Conservation (phyloP, 1,140 invertebrate genomes). For the Hirudo medicinalis region DNA sequence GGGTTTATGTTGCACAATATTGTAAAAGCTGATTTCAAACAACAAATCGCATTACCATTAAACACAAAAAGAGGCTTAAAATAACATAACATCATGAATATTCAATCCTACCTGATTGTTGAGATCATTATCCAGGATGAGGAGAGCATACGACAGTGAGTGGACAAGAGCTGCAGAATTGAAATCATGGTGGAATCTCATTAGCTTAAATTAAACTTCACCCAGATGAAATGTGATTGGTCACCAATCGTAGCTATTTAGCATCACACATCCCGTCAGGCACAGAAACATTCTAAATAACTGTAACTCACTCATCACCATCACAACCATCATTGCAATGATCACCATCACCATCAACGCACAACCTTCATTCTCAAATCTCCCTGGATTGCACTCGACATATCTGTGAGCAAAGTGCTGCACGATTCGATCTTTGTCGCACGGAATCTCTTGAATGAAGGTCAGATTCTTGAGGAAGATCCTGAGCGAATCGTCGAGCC, state of each 20-base stretch:
- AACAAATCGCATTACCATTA: too few relatives aligned
- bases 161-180: slow-evolving; percentile 74
- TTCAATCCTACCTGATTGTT: slow-evolving; percentile 54
- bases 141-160: slow-evolving; percentile 93
- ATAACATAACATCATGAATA: not conserved
- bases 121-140: slow-evolving; percentile 94
- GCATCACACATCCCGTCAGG: too few relatives aligned
- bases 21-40: too few relatives aligned
- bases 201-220: not conserved
- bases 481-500: slow-evolving; percentile 78
- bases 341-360: too few relatives aligned
- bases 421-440: slow-evolving; percentile 85
- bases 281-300: too few relatives aligned
- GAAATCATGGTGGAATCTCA: too few relatives aligned
- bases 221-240: not conserved
- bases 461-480: slow-evolving; percentile 85
- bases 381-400: slow-evolving; percentile 83
- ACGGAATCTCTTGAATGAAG: slow-evolving; percentile 76
- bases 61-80: too few relatives aligned
- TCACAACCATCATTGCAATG: too few relatives aligned
- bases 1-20: too few relatives aligned
- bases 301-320: too few relatives aligned
- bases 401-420: slow-evolving; percentile 90
- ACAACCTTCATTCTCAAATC: slow-evolving; percentile 81
- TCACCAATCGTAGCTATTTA: too few relatives aligned